A percentile compares a stretch with the other conserved stretches of the same genome.
phyloP scores from a whole-genome alignment of 2,888 invertebrate genomes.

The Lepidocyrtinus sp. region DNA sequence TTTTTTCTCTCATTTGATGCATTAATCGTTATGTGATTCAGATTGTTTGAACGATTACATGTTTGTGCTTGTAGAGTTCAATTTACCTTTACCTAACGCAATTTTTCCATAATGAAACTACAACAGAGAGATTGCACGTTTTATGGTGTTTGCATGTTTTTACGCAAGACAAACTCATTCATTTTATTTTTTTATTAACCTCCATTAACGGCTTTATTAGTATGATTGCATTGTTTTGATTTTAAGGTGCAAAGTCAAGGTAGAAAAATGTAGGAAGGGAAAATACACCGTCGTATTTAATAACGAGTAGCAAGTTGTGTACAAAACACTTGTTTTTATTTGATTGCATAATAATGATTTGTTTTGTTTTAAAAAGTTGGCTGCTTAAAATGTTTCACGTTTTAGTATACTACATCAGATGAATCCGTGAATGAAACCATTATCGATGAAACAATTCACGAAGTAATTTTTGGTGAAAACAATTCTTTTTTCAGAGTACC shows the following conservation, averaged over 20 bases:
- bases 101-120: no score
- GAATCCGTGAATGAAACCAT: background rate
- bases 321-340: background rate
- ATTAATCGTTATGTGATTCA: background rate
- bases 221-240: background rate
- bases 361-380: background rate
- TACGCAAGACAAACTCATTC: background rate
- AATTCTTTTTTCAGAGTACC: background rate
- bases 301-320: background rate
- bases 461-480: background rate
- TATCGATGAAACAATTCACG: background rate
- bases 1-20: background rate
- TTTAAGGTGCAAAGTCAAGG: background rate
- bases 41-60: background rate
- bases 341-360: background rate
- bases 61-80: background rate
- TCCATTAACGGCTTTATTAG: background rate
- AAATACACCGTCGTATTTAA: background rate
- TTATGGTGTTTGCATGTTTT: background rate
- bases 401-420: background rate
- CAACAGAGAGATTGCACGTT: no score
- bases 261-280: background rate
- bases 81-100: constrained; percentile 23
- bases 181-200: background rate
- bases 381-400: background rate